Conservation (phyloP, 2,888 invertebrate genomes). For the Pterostichus madidus region DNA sequence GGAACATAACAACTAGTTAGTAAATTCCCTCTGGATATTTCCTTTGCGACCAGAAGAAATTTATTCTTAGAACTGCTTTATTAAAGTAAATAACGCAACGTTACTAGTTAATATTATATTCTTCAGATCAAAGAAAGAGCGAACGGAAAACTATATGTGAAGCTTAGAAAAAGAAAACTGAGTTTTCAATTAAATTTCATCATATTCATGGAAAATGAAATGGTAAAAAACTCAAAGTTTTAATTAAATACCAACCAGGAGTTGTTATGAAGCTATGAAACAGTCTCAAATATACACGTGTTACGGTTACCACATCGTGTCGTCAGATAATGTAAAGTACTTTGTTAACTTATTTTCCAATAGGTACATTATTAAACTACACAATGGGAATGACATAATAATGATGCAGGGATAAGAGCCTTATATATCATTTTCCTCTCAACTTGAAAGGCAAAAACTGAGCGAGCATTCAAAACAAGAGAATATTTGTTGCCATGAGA, state of each 20-base stretch:
- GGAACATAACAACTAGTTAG: too few species aligned
- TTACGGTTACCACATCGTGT: too few species aligned
- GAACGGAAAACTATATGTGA: slow-evolving; percentile 44
- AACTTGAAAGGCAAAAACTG: too few species aligned
- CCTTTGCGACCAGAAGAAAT: slow-evolving; percentile 2
- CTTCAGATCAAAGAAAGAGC: slow-evolving; percentile 37
- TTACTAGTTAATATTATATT: slow-evolving; percentile 12
- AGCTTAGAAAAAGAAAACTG: slow-evolving; percentile 32
- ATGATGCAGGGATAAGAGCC: too few species aligned
- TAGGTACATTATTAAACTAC: too few species aligned
- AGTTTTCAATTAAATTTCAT: slow-evolving; percentile 47
- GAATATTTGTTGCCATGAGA: too few species aligned
- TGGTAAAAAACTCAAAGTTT: slow-evolving; percentile 36
- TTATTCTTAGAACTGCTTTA: slow-evolving; percentile 19
- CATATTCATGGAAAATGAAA: slow-evolving; percentile 38
- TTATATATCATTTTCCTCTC: too few species aligned
- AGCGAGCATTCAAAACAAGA: too few species aligned
- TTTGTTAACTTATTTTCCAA: too few species aligned
- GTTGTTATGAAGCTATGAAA: background rate
- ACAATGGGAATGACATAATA: too few species aligned
- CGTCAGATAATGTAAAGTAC: too few species aligned
- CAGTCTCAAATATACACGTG: too few species aligned
- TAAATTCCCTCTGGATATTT: background rate
- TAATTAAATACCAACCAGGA: slow-evolving; percentile 36
- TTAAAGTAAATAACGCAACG: slow-evolving; percentile 33